These are phyloP conservation scores for Xestia c-nigrum DNA, from an alignment of 2,888 invertebrate species.

Conservation along the genomic window DNA sequence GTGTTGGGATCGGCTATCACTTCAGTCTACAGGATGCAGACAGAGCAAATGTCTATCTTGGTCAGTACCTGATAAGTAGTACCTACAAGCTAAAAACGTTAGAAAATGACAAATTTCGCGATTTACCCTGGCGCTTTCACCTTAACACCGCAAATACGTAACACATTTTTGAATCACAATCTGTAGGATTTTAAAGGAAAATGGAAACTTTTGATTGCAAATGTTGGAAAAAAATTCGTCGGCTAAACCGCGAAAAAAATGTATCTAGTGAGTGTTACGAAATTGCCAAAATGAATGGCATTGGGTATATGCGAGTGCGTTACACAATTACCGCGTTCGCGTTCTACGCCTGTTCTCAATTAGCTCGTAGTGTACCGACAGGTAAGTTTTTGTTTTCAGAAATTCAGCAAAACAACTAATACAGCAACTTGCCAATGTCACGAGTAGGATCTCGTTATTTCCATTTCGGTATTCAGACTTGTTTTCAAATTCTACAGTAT, in stretches of 20 bases:
- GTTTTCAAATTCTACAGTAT: slow-evolving; percentile 19
- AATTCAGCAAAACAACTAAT: not conserved
- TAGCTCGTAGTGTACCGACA: not conserved
- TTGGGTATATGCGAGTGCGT: slow-evolving; percentile 1
- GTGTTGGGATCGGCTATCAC: not conserved
- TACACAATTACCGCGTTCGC: not conserved
- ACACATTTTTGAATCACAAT: not conserved
- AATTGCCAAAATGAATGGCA: slow-evolving; percentile 3
- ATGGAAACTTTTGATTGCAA: not conserved
- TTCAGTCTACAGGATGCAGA: not conserved
- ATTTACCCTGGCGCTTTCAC: too few species aligned
- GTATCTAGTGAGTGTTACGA: not conserved
- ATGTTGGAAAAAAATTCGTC: not conserved
- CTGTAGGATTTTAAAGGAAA: not conserved
- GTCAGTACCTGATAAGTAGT: too few species aligned
- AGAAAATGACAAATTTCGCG: too few species aligned
- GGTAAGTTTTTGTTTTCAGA: not conserved
- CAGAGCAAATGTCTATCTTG: too few species aligned
- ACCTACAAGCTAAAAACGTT: too few species aligned
- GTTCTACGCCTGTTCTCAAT: not conserved
- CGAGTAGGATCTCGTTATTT: not conserved
- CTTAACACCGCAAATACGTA: not conserved
- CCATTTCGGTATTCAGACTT: not conserved
- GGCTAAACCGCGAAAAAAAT: not conserved
- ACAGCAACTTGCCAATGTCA: not conserved